phyloP scores from a whole-genome alignment of 2,888 invertebrate species.

The Magallana nippona region DNA sequence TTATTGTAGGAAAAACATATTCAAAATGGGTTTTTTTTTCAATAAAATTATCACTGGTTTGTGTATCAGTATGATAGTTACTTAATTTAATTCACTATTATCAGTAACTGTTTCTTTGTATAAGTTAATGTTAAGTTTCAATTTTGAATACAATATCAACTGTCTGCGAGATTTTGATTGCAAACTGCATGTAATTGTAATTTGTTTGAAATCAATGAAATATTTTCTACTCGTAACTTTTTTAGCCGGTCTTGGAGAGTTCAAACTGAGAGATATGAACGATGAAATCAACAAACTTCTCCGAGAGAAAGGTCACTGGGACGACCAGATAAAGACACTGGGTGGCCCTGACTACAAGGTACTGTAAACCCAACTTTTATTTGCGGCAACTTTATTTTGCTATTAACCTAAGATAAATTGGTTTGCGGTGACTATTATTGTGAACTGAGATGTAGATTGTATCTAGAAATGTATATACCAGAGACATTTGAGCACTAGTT shows the following conservation, averaged over 20 bases:
- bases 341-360: conserved; percentile 91
- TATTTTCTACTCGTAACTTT: background rate
- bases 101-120: too few species aligned
- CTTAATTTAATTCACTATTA: too few species aligned
- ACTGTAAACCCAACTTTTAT: too few species aligned
- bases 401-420: too few species aligned
- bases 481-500: too few species aligned
- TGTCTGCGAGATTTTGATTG: too few species aligned
- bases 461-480: too few species aligned
- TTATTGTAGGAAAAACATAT: background rate
- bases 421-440: too few species aligned
- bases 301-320: conserved; percentile 98
- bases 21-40: background rate
- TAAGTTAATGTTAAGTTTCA: too few species aligned
- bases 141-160: too few species aligned
- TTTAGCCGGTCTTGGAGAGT: conserved; percentile 97
- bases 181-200: background rate
- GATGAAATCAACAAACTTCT: conserved; percentile 99
- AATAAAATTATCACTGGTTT: background rate
- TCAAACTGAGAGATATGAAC: conserved; percentile 97
- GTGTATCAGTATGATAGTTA: background rate
- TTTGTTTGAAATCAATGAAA: background rate
- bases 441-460: too few species aligned
- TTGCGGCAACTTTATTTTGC: too few species aligned
- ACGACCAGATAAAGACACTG: conserved; percentile 95